phyloP scores from a whole-genome alignment of 2,888 invertebrate genomes.

The Cyclophora albipunctata region DNA sequence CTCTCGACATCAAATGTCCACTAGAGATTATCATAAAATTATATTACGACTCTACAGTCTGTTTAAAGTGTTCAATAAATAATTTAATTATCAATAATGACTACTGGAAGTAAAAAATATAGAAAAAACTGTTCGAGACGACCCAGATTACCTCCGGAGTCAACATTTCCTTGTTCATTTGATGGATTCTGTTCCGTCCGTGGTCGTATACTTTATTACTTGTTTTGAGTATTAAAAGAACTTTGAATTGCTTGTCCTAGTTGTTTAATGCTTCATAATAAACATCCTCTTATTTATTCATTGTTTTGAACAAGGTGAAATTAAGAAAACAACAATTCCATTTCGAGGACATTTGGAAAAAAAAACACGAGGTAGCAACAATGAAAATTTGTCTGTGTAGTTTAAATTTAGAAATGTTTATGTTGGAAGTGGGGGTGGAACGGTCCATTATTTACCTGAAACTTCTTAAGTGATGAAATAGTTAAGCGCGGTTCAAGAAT shows the following conservation, averaged over 20 bases:
- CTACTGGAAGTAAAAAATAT: conserved; percentile 47
- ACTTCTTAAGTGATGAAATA: conserved; percentile 34
- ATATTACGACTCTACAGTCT: background rate
- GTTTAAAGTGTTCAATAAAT: too few relatives aligned
- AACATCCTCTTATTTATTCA: too few relatives aligned
- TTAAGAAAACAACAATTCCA: too few relatives aligned
- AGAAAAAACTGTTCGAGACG: conserved; percentile 39
- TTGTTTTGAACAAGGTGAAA: too few relatives aligned
- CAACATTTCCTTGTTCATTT: conserved; percentile 48
- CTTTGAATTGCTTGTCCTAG: conserved; percentile 9
- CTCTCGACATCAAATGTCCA: conserved; percentile 23
- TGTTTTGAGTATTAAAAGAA: conserved; percentile 22
- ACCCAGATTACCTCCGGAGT: conserved; percentile 46
- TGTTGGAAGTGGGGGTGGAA: conserved; percentile 8
- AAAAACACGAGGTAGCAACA: too few relatives aligned
- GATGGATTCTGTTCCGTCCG: conserved; percentile 25
- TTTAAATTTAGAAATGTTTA: too few relatives aligned
- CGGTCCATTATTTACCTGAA: conserved; percentile 28
- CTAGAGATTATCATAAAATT: conserved; percentile 7
- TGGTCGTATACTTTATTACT: conserved; percentile 18
- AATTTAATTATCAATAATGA: too few relatives aligned
- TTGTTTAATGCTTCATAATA: conserved; percentile 16
- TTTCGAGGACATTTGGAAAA: too few relatives aligned
- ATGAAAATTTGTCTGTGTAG: too few relatives aligned
- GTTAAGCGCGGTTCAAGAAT: conserved; percentile 35